A percentile compares a stretch with the other conserved stretches of the same genome.
Evolutionary conservation across 1,140 invertebrate genomes (phyloP).

Genomic region (Drosophila serrata): DNA sequence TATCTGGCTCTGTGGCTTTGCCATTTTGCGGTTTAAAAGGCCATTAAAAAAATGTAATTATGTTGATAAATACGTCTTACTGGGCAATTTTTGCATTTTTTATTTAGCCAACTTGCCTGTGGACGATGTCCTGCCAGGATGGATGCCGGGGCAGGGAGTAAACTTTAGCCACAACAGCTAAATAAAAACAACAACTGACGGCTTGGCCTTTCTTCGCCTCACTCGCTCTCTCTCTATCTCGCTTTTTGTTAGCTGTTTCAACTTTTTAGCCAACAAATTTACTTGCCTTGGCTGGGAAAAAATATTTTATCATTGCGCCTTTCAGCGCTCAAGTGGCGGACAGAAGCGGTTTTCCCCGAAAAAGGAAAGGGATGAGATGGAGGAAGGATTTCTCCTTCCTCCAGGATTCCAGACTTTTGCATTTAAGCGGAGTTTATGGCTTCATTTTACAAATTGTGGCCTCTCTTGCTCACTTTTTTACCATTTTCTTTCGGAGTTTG

Average conservation of each 20-base stretch:
- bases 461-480: constrained; percentile 43
- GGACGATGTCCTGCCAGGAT: constrained; percentile 26
- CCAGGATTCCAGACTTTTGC: constrained; percentile 49
- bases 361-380: neutral
- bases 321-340: constrained; percentile 74
- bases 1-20: constrained; percentile 64
- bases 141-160: constrained; percentile 1
- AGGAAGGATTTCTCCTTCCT: constrained; percentile 3
- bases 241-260: constrained; percentile 53
- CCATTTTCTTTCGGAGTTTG: constrained; percentile 30
- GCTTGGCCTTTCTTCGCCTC: constrained; percentile 52
- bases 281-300: constrained; percentile 63
- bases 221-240: neutral
- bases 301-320: constrained; percentile 83
- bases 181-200: constrained; percentile 61
- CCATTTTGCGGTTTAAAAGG: constrained; percentile 84
- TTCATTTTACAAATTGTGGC: constrained; percentile 54
- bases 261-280: constrained; percentile 75
- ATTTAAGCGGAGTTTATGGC: constrained; percentile 69
- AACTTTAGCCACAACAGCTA: constrained; percentile 73
- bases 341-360: constrained; percentile 25
- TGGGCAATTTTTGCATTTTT: constrained; percentile 77
- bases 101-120: constrained; percentile 65
- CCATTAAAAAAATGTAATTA: constrained; percentile 85
- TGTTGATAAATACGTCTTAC: constrained; percentile 84